These are phyloP conservation scores for Steromphala cineraria DNA, from an alignment of 2,888 invertebrate species.

Conservation along the genomic window DNA sequence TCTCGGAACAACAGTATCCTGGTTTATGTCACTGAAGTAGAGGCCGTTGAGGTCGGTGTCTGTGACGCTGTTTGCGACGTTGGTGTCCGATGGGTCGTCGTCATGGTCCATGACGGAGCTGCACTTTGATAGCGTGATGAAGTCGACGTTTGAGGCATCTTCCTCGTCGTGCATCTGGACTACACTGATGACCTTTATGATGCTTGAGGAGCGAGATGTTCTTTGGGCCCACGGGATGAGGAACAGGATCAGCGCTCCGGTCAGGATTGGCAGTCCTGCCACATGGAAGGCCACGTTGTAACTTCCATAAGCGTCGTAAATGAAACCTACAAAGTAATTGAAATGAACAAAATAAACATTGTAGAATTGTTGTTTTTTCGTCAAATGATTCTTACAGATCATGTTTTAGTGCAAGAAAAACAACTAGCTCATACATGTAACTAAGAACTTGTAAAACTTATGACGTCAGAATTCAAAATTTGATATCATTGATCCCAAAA, in stretches of 20 bases:
- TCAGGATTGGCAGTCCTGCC: conserved; percentile 59
- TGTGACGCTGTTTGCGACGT: not conserved
- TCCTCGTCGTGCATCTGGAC: conserved; percentile 29
- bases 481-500: too few relatives aligned
- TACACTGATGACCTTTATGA: conserved; percentile 41
- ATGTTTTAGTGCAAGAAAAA: too few relatives aligned
- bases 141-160: conserved; percentile 24
- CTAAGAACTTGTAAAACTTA: too few relatives aligned
- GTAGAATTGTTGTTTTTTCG: too few relatives aligned
- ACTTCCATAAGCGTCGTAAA: conserved; percentile 58
- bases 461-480: too few relatives aligned
- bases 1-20: not conserved
- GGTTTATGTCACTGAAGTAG: not conserved
- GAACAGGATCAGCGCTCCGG: conserved; percentile 58
- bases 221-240: conserved; percentile 67
- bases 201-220: conserved; percentile 47
- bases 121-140: conserved; percentile 11
- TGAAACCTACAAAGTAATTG: conserved; percentile 48
- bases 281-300: conserved; percentile 65
- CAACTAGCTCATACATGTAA: too few relatives aligned
- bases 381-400: too few relatives aligned
- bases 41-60: not conserved
- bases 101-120: not conserved
- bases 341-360: not conserved
- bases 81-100: not conserved